Conservation (phyloP, 2,888 invertebrate species). For the Drosophila anomalata region DNA sequence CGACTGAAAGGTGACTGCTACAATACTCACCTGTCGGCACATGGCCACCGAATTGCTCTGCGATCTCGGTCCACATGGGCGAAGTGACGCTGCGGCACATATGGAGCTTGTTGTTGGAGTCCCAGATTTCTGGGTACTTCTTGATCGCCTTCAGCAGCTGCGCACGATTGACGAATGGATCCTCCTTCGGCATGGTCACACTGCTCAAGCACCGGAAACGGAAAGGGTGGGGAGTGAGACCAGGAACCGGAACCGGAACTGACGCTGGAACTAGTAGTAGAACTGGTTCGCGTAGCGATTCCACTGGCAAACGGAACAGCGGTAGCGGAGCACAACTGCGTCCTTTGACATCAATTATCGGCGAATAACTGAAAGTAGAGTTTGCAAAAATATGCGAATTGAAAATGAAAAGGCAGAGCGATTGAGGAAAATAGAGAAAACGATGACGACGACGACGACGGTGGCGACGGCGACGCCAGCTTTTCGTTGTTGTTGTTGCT, state of each 20-base stretch:
- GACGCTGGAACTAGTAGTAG: conserved; percentile 8
- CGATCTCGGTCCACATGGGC: conserved; percentile 82
- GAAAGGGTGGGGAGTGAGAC: conserved; percentile 6
- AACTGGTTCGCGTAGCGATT: conserved; percentile 13
- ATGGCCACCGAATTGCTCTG: conserved; percentile 81
- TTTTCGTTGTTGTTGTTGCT: conserved; percentile 55
- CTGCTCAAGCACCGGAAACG: conserved; percentile 18
- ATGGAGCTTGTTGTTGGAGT: conserved; percentile 81
- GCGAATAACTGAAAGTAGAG: conserved; percentile 83
- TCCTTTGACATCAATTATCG: conserved; percentile 84
- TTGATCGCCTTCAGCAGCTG: conserved; percentile 81
- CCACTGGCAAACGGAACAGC: conserved; percentile 50
- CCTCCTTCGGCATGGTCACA: conserved; percentile 78
- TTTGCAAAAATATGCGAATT: conserved; percentile 83
- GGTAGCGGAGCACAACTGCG: conserved; percentile 80
- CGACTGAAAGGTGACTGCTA: background rate
- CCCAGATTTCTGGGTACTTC: conserved; percentile 82
- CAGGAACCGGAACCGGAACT: background rate
- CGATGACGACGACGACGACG: conserved; percentile 58
- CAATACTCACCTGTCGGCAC: conserved; percentile 79
- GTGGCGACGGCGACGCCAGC: conserved; percentile 53
- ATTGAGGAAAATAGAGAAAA: conserved; percentile 83
- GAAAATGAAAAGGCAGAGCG: conserved; percentile 82
- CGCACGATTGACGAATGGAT: conserved; percentile 82
- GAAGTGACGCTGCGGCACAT: conserved; percentile 82